phyloP scores from a whole-genome alignment of 2,113 vertebrate species.

The Gila orcuttii region DNA sequence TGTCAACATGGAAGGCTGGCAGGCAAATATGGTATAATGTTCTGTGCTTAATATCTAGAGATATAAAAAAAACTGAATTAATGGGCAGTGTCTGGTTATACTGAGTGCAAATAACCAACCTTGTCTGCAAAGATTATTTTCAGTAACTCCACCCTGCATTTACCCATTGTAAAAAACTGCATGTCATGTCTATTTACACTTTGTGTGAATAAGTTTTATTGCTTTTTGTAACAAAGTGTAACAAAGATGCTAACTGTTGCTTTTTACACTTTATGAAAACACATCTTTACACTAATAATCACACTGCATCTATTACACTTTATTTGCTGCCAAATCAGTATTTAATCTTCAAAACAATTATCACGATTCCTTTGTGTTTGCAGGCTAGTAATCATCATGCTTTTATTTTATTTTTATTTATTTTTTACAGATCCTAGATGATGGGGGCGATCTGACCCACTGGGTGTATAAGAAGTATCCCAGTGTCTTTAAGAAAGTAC shows the following conservation, averaged over 20 bases:
- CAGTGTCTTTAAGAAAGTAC: slow-evolving; percentile 94
- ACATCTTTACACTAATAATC: background rate
- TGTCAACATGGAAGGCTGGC: slow-evolving; percentile 93
- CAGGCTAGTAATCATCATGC: background rate
- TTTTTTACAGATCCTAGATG: slow-evolving; percentile 88
- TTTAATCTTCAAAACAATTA: background rate
- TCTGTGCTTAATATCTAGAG: background rate
- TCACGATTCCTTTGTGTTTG: slow-evolving; percentile 4
- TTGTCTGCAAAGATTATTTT: slow-evolving; percentile 5
- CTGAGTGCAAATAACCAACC: background rate
- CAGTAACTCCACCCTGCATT: background rate
- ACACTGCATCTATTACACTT: background rate
- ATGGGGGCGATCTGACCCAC: slow-evolving; percentile 96
- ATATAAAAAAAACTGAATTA: background rate
- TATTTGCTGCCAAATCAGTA: background rate
- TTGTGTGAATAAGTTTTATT: background rate
- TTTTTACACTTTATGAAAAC: background rate
- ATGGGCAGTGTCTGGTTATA: background rate
- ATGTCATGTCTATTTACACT: background rate
- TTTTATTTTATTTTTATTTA: too few species aligned
- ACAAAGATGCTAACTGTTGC: background rate
- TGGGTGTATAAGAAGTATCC: slow-evolving; percentile 99
- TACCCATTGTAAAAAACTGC: background rate
- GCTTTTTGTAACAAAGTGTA: background rate
- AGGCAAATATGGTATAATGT: slow-evolving; percentile 92